phyloP scores from a whole-genome alignment of 1,140 invertebrate species.

The Brachionus paranguensis region DNA sequence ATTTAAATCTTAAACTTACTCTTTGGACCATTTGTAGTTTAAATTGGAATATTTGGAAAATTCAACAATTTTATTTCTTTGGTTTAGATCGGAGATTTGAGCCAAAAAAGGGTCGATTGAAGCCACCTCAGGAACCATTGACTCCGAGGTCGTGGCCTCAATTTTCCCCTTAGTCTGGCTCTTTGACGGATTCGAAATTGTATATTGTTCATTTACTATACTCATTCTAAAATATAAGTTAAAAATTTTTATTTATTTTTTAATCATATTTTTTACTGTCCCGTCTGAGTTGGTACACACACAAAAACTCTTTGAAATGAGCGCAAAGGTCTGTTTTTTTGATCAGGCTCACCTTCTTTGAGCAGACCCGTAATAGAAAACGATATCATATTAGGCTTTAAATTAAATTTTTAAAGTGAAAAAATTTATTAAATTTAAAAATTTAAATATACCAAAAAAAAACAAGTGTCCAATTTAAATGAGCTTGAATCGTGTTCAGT shows the following conservation, averaged over 20 bases:
- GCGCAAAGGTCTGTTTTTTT: neutral
- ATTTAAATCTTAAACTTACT: neutral
- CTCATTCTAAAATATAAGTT: constrained; percentile 22
- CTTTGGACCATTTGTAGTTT: constrained; percentile 26
- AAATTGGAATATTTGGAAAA: constrained; percentile 29
- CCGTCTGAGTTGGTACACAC: constrained; percentile 15
- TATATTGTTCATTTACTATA: constrained; percentile 34
- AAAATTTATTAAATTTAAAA: neutral
- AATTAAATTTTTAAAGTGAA: neutral
- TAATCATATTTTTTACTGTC: neutral
- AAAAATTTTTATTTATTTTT: neutral
- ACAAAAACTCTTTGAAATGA: constrained; percentile 33
- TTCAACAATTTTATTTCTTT: neutral
- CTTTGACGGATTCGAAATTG: neutral
- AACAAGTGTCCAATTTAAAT: constrained; percentile 13
- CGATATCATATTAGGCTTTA: constrained; percentile 28
- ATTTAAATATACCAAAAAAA: neutral
- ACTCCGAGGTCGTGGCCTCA: neutral
- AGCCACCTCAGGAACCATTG: neutral
- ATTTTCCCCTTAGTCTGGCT: neutral
- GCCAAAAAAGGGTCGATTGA: neutral
- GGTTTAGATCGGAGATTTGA: neutral
- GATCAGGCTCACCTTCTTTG: constrained; percentile 15
- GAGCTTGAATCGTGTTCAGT: constrained; percentile 27
- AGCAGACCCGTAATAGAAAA: constrained; percentile 13